phyloP scores from a whole-genome alignment of 2,113 vertebrate genomes.

The Podiceps cristatus region DNA sequence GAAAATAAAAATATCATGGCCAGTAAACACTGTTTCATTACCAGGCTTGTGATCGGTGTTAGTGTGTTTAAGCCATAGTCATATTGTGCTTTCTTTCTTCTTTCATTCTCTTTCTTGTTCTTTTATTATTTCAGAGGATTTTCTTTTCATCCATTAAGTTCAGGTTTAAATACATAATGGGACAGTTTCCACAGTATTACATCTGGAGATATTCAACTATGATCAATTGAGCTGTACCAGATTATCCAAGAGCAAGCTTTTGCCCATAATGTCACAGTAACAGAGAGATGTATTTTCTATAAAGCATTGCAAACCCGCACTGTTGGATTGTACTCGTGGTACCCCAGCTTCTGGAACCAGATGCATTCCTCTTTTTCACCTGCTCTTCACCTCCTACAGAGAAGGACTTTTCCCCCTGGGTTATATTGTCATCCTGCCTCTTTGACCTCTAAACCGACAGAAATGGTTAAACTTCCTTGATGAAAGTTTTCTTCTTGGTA shows the following conservation, averaged over 20 bases:
- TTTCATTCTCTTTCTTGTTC: not conserved
- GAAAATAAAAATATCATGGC: constrained; percentile 72
- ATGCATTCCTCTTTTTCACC: not conserved
- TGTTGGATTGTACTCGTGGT: not conserved
- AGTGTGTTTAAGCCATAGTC: not conserved
- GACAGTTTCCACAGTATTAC: not conserved
- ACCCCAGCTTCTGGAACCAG: not conserved
- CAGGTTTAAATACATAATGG: not conserved
- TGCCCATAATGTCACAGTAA: not conserved
- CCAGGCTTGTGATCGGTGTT: not conserved
- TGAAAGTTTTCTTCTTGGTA: not conserved
- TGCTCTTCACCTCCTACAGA: not conserved
- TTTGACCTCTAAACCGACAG: not conserved
- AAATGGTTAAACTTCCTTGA: not conserved
- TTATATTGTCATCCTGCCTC: not conserved
- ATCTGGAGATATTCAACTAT: not conserved
- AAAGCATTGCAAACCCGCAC: not conserved
- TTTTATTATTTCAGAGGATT: not conserved
- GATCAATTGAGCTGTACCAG: not conserved
- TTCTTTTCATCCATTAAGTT: not conserved
- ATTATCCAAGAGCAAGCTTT: not conserved
- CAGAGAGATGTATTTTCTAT: not conserved
- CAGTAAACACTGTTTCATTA: constrained; percentile 52
- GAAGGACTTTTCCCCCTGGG: not conserved
- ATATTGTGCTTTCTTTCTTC: not conserved